These are phyloP conservation scores for Ellobium chinense DNA, from an alignment of 2,888 invertebrate genomes.

Conservation along the genomic window DNA sequence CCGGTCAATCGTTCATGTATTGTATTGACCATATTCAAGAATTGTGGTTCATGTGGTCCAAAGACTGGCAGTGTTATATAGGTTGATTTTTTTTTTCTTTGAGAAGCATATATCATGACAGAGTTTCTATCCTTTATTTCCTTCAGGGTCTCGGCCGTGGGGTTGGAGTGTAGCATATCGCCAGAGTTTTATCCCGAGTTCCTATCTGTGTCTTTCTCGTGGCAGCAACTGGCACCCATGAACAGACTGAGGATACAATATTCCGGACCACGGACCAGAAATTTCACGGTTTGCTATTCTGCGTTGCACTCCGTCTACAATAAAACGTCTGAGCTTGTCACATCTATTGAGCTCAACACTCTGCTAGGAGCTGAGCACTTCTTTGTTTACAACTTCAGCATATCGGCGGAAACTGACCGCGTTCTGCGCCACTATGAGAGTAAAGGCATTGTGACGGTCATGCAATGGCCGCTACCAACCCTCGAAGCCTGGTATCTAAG, in stretches of 20 bases:
- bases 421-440: slow-evolving; percentile 28
- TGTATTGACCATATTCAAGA: too few species aligned
- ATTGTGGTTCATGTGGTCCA: too few species aligned
- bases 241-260: slow-evolving; percentile 18
- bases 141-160: not conserved
- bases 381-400: slow-evolving; percentile 35
- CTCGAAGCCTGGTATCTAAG: not conserved
- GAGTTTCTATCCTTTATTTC: not conserved
- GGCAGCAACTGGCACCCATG: not conserved
- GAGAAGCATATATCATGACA: not conserved
- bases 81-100: too few species aligned
- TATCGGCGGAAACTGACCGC: slow-evolving; percentile 3
- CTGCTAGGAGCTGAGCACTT: slow-evolving; percentile 42
- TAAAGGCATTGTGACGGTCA: slow-evolving; percentile 29
- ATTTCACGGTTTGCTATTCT: slow-evolving; percentile 39
- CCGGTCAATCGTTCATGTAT: too few species aligned
- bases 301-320: slow-evolving; percentile 12
- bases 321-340: not conserved
- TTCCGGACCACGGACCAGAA: slow-evolving; percentile 11
- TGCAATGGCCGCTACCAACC: slow-evolving; percentile 27
- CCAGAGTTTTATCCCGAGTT: not conserved
- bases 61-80: too few species aligned
- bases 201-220: not conserved
- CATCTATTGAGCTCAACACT: slow-evolving; percentile 33
- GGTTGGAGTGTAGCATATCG: not conserved